A percentile compares a stretch with the other conserved stretches of the same genome.
Conservation (phyloP, 2,888 invertebrate species). For the Pharmacophagus antenor region DNA sequence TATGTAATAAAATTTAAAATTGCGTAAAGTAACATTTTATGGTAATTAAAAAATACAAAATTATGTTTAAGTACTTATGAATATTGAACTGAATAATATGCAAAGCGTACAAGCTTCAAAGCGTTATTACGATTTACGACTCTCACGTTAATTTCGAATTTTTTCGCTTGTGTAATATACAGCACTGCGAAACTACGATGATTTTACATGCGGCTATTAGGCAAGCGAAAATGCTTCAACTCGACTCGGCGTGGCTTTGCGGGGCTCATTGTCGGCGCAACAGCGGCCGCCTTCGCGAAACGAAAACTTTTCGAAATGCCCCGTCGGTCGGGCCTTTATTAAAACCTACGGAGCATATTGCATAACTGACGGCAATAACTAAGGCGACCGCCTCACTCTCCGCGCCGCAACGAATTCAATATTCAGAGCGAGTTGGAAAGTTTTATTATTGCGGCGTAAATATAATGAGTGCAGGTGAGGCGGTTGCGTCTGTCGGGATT, state of each 20-base stretch:
- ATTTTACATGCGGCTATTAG: constrained; percentile 51
- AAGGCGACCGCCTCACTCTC: constrained; percentile 65
- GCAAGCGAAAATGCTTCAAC: constrained; percentile 54
- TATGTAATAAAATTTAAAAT: too few species aligned
- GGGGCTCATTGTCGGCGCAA: constrained; percentile 65
- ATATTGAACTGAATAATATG: background rate
- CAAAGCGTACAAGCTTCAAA: background rate
- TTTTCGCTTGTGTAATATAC: constrained; percentile 6
- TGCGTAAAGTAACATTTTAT: too few species aligned
- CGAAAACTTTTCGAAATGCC: constrained; percentile 76
- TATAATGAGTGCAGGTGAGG: constrained; percentile 79
- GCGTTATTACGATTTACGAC: constrained; percentile 30
- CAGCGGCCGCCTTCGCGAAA: constrained; percentile 70
- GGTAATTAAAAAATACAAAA: too few species aligned
- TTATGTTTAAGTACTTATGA: background rate
- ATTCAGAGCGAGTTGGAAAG: constrained; percentile 75
- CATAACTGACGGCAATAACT: constrained; percentile 77
- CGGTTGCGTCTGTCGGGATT: constrained; percentile 72
- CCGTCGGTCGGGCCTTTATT: constrained; percentile 71
- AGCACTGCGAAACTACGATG: constrained; percentile 39
- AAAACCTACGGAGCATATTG: constrained; percentile 73
- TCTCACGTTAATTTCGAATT: background rate
- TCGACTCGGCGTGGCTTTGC: constrained; percentile 55
- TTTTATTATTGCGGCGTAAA: constrained; percentile 80
- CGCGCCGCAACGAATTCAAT: constrained; percentile 73